Conservation (phyloP, 2,888 invertebrate species). For the Sminthurinus aureus region DNA sequence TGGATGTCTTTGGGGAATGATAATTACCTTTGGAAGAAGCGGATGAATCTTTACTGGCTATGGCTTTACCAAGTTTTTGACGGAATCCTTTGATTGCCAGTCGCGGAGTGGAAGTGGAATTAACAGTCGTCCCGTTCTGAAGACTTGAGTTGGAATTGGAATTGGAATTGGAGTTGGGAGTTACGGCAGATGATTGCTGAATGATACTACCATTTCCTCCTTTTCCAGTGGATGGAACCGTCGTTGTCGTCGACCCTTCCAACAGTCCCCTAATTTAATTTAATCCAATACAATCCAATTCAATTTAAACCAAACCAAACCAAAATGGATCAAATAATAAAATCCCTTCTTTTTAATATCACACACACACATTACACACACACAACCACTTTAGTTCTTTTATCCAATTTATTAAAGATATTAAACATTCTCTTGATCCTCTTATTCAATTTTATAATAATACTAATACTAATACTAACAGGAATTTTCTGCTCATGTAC, state of each 20-base stretch:
- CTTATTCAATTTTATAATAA: neutral
- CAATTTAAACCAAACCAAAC: neutral
- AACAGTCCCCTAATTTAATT: slow-evolving; percentile 46
- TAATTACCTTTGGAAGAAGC: slow-evolving; percentile 31
- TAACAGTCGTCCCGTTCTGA: neutral
- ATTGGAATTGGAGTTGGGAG: neutral
- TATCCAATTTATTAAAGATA: neutral
- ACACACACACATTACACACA: neutral
- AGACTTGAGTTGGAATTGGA: neutral
- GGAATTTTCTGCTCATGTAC: too few species aligned
- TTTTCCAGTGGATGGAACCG: neutral
- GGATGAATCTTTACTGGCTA: slow-evolving; percentile 50
- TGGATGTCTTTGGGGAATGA: slow-evolving; percentile 39
- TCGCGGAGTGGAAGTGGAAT: slow-evolving; percentile 52
- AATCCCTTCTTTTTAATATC: neutral
- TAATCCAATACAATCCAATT: slow-evolving; percentile 10
- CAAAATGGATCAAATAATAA: too few species aligned
- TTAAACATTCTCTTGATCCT: slow-evolving; percentile 1
- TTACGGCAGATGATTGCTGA: slow-evolving; percentile 12
- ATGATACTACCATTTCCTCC: slow-evolving; percentile 8
- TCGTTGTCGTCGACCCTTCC: slow-evolving; percentile 42
- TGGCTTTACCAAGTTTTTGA: slow-evolving; percentile 58
- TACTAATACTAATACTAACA: too few species aligned
- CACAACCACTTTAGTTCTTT: neutral
- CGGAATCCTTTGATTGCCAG: slow-evolving; percentile 58